phyloP scores from a whole-genome alignment of 1,140 invertebrate genomes.

The Teleogryllus occipitalis region DNA sequence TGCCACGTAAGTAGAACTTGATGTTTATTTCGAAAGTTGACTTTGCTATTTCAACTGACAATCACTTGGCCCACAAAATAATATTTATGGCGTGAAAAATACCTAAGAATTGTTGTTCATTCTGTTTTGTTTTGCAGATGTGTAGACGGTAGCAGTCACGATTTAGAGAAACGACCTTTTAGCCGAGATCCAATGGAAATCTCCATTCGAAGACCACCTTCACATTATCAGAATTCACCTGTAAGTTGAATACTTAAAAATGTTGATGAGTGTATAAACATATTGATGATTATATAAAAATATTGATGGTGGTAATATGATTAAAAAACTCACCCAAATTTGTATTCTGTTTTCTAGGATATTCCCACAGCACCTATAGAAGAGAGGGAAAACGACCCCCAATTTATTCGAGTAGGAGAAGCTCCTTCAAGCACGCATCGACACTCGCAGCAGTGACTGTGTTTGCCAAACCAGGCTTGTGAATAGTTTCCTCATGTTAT shows the following conservation, averaged over 20 bases:
- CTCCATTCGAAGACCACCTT: not conserved
- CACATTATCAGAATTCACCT: not conserved
- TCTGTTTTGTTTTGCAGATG: not conserved
- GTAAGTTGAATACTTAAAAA: not conserved
- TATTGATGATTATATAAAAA: not conserved
- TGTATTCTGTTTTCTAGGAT: not conserved
- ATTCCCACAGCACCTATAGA: not conserved
- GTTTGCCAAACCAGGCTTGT: not conserved
- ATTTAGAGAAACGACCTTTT: slow-evolving; percentile 18
- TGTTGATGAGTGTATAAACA: not conserved
- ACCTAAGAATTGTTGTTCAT: not conserved
- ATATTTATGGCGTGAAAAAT: not conserved
- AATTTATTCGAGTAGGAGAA: not conserved
- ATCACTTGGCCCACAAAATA: not conserved
- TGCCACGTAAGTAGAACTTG: not conserved
- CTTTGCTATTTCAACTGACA: not conserved
- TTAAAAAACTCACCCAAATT: not conserved
- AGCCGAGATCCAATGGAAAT: slow-evolving; percentile 10
- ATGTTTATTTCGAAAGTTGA: not conserved
- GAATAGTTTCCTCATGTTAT: slow-evolving; percentile 5
- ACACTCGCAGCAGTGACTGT: not conserved
- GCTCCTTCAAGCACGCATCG: not conserved
- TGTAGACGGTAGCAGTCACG: slow-evolving; percentile 20
- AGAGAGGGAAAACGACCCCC: not conserved
- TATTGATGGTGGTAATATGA: no score